Evolutionary conservation across 2,113 vertebrate genomes (phyloP).

Genomic region (Muntiacus reevesi): DNA sequence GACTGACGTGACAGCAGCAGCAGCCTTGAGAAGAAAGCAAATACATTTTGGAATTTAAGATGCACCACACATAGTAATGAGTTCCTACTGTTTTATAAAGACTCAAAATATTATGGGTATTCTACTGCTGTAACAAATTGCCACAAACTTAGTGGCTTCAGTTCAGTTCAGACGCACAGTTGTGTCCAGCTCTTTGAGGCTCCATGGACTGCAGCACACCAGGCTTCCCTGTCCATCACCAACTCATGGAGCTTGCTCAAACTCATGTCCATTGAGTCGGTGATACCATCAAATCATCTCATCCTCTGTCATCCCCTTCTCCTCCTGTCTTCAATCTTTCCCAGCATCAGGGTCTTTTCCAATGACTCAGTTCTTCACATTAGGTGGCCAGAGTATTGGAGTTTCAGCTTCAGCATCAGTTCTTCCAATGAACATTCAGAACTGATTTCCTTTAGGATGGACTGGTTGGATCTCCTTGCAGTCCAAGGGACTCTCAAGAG

Average conservation of each 20-base stretch:
- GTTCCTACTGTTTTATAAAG: neutral
- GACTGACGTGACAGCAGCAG: neutral
- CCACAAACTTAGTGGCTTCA: neutral
- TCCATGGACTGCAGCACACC: neutral
- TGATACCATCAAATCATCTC: neutral
- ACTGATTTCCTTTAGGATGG: neutral
- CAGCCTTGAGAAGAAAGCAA: neutral
- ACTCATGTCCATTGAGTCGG: neutral
- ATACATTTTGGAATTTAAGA: neutral
- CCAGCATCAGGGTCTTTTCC: neutral
- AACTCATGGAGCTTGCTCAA: neutral
- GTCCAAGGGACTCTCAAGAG: neutral
- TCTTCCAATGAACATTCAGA: neutral
- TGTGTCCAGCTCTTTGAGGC: neutral
- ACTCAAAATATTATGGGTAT: neutral
- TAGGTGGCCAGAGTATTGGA: neutral
- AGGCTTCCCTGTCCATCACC: neutral
- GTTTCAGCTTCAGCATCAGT: neutral
- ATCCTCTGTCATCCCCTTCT: neutral
- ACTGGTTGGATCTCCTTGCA: neutral
- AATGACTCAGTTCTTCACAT: neutral
- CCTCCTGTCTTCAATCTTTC: neutral
- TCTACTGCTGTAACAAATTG: neutral
- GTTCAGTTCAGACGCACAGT: neutral
- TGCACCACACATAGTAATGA: neutral